These are phyloP conservation scores for Apodemus sylvaticus DNA, from an alignment of 2,113 vertebrate genomes.

Conservation along the genomic window DNA sequence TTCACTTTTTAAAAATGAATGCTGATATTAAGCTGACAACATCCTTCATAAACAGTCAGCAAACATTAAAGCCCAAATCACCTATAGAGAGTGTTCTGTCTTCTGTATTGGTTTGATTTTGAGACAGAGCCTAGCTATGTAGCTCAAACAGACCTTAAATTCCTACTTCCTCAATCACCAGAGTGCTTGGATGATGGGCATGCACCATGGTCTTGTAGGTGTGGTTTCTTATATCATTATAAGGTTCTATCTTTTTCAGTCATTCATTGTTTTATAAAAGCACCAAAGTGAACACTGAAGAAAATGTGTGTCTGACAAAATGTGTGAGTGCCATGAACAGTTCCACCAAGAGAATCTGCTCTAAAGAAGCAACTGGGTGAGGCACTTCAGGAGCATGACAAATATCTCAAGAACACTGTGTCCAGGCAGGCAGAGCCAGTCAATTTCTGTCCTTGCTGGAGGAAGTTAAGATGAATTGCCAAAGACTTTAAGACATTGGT, in stretches of 20 bases:
- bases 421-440: conserved; percentile 9
- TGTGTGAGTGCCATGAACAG: not conserved
- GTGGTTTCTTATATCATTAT: not conserved
- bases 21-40: not conserved
- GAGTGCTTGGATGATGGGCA: not conserved
- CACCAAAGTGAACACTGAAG: not conserved
- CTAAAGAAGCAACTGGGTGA: not conserved
- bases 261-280: not conserved
- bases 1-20: conserved; percentile 10
- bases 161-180: not conserved
- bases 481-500: conserved; percentile 22
- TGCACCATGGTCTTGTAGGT: not conserved
- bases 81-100: not conserved
- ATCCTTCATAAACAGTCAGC: not conserved
- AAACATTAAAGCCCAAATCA: not conserved
- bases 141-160: not conserved
- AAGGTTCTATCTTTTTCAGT: not conserved
- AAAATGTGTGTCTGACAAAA: not conserved
- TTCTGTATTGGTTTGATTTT: not conserved
- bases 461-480: not conserved
- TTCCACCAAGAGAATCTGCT: not conserved
- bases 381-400: not conserved
- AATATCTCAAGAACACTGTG: conserved; percentile 24
- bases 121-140: not conserved
- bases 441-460: not conserved